These are phyloP conservation scores for Cyclina sinensis DNA, from an alignment of 1,140 invertebrate species.

Conservation along the genomic window DNA sequence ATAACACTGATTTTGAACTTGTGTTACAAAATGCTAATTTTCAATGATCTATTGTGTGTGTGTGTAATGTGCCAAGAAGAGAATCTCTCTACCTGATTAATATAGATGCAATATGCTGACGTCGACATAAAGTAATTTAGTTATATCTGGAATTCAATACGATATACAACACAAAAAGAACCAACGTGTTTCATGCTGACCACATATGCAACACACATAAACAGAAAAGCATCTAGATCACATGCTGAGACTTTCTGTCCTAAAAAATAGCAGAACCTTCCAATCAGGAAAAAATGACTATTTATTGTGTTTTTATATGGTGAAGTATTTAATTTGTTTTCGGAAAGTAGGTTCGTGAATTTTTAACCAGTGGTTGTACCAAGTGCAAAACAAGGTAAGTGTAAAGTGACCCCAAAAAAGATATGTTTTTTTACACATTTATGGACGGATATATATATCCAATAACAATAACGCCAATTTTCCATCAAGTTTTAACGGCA, in stretches of 20 bases:
- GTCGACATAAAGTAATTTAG: too few relatives aligned
- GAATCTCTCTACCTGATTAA: neutral
- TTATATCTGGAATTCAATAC: conserved; percentile 12
- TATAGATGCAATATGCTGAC: neutral
- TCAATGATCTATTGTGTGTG: too few relatives aligned
- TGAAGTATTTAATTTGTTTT: neutral
- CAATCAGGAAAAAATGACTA: neutral
- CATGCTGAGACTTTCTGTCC: neutral
- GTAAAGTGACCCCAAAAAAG: neutral
- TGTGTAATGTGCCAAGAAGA: too few relatives aligned
- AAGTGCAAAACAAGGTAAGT: neutral
- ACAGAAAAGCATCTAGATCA: neutral
- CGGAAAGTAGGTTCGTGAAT: neutral
- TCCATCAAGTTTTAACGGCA: neutral
- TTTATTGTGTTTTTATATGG: neutral
- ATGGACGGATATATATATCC: neutral
- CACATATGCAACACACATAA: neutral
- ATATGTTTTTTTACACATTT: conserved; percentile 14
- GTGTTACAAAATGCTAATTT: too few relatives aligned
- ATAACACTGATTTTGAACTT: too few relatives aligned
- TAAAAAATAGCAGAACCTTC: neutral
- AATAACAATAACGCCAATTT: neutral
- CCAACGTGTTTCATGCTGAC: neutral
- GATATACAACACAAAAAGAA: neutral
- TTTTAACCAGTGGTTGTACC: neutral